These are phyloP conservation scores for Brachyopa scutellaris DNA, from an alignment of 2,888 invertebrate species.

Conservation along the genomic window DNA sequence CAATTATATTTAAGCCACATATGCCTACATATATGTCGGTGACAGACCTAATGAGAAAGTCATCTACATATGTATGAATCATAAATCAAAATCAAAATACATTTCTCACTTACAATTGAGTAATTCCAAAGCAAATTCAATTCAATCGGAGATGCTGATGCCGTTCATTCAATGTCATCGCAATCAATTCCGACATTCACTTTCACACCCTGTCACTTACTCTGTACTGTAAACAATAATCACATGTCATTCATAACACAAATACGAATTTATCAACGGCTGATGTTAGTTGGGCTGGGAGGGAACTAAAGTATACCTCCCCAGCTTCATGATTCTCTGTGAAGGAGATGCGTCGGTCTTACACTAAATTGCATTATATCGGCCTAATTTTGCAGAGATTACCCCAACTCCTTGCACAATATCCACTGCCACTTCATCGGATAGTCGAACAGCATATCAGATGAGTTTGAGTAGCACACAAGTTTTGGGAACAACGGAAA, in stretches of 20 bases:
- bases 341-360: conserved; percentile 3
- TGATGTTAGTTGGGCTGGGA: neutral
- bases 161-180: conserved; percentile 56
- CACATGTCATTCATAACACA: conserved; percentile 61
- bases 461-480: neutral
- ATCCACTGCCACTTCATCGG: neutral
- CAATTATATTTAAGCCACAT: conserved; percentile 22
- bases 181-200: conserved; percentile 56
- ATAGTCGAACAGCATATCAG: neutral
- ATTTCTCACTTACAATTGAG: conserved; percentile 53
- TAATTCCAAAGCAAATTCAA: conserved; percentile 58
- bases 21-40: neutral
- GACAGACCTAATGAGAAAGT: neutral
- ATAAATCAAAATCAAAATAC: conserved; percentile 7
- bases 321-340: neutral
- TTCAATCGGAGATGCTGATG: conserved; percentile 45
- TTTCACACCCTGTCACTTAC: conserved; percentile 41
- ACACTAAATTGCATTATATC: neutral
- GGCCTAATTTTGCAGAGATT: neutral
- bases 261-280: conserved; percentile 34
- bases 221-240: conserved; percentile 57
- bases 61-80: no score
- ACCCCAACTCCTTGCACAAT: neutral
- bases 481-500: neutral
- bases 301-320: neutral